These are phyloP conservation scores for Thomomys bottae DNA, from an alignment of 2,113 vertebrate genomes.

Conservation along the genomic window DNA sequence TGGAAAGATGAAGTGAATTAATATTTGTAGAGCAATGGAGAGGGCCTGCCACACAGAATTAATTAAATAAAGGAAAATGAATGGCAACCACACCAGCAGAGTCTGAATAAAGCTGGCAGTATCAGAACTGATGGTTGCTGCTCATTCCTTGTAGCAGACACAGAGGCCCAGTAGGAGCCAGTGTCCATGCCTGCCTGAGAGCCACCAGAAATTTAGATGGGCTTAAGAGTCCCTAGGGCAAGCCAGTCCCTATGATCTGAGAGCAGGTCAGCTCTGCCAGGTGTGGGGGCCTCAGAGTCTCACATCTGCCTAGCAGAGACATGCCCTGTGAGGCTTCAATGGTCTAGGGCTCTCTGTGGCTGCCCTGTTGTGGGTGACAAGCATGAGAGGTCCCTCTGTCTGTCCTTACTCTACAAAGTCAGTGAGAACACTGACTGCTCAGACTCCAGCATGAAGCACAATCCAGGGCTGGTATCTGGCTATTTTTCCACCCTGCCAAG, in stretches of 20 bases:
- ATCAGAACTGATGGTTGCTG: accelerated
- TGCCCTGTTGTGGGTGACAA: accelerated
- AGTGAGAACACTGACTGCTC: neutral
- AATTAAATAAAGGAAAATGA: neutral
- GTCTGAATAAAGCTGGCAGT: accelerated
- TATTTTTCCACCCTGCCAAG: neutral
- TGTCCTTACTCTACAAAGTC: neutral
- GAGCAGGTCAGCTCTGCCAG: neutral
- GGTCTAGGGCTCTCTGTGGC: neutral
- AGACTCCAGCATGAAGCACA: neutral
- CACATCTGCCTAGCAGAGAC: neutral
- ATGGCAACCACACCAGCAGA: neutral
- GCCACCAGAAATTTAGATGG: accelerated
- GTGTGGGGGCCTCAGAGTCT: neutral
- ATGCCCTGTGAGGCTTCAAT: accelerated
- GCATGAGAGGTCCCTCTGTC: accelerated
- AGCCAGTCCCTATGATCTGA: neutral
- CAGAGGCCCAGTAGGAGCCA: accelerated
- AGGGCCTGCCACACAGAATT: accelerated
- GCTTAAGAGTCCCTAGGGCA: accelerated
- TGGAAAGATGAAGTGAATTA: neutral
- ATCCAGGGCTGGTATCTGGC: neutral
- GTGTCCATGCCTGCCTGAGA: accelerated
- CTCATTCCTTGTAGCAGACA: accelerated
- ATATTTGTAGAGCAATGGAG: neutral